A percentile compares a stretch with the other conserved stretches of the same genome.
Conservation (phyloP, 2,888 invertebrate species). For the Harpalus rufipes region DNA sequence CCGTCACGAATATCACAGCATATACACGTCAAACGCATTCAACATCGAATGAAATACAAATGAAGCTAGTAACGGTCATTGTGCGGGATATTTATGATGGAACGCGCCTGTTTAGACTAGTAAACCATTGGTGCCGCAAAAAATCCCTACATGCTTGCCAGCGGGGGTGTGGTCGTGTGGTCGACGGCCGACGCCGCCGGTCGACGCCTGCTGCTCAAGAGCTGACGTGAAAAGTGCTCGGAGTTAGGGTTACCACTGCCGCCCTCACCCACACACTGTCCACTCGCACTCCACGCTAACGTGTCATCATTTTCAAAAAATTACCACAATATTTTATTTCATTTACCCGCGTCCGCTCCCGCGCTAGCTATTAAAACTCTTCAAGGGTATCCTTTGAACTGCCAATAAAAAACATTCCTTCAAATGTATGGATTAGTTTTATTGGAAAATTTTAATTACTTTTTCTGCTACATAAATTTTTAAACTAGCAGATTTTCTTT, state of each 20-base stretch:
- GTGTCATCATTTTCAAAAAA: constrained; percentile 43
- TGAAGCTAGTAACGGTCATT: constrained; percentile 64
- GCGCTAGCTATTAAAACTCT: constrained; percentile 8
- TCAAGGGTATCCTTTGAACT: constrained; percentile 16
- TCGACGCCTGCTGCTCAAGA: constrained; percentile 43
- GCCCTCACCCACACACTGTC: too few relatives aligned
- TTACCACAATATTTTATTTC: constrained; percentile 35
- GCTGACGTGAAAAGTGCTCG: constrained; percentile 30
- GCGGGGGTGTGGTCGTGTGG: constrained; percentile 39
- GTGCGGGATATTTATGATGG: constrained; percentile 65
- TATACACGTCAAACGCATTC: constrained; percentile 66
- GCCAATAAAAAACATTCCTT: constrained; percentile 32
- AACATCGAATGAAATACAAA: constrained; percentile 65
- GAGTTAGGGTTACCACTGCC: background rate
- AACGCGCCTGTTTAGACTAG: constrained; percentile 65
- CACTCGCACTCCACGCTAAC: background rate
- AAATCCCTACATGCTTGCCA: constrained; percentile 49
- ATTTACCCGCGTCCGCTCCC: background rate
- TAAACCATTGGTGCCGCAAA: constrained; percentile 63
- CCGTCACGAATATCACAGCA: constrained; percentile 62
- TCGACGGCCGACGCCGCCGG: background rate
- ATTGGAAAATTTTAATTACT: constrained; percentile 35
- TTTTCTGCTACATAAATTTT: constrained; percentile 17
- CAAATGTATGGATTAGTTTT: constrained; percentile 35
- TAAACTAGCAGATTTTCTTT: constrained; percentile 21